These are phyloP conservation scores for Meda fulgida DNA, from an alignment of 2,797 vertebrate genomes.

Conservation along the genomic window DNA sequence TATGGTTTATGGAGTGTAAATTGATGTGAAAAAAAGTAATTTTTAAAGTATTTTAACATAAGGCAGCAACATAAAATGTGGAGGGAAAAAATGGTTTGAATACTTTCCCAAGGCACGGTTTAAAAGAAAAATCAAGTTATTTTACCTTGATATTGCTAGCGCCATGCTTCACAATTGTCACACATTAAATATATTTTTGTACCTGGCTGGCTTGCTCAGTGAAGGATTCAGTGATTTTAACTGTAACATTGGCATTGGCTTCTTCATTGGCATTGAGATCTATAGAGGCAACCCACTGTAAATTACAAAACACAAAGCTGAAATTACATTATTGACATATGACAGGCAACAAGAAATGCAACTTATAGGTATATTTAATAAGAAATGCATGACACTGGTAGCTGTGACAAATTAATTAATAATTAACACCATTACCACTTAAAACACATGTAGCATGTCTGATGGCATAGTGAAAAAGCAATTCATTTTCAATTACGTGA, in stretches of 20 bases:
- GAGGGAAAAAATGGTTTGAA: no score
- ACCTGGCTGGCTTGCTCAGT: slow-evolving; percentile 86
- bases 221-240: slow-evolving; percentile 79
- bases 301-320: background rate
- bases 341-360: background rate
- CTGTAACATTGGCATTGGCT: slow-evolving; percentile 78
- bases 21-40: no score
- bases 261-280: slow-evolving; percentile 81
- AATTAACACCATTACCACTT: background rate
- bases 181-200: background rate
- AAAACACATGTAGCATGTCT: background rate
- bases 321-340: slow-evolving; percentile 7
- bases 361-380: background rate
- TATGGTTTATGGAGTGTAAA: no score
- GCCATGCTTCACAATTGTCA: background rate
- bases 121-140: no score
- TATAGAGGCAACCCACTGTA: slow-evolving; percentile 85
- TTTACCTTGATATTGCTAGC: background rate
- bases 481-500: background rate
- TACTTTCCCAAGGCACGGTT: no score
- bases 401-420: background rate
- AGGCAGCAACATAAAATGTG: no score
- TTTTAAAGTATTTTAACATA: no score
- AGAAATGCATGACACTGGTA: background rate
- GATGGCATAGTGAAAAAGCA: background rate